Evolutionary conservation across 2,797 vertebrate species (phyloP), one percentile per base, ranked within the genome.

Genomic region (Tenualosa thibaudeaui): DNA sequence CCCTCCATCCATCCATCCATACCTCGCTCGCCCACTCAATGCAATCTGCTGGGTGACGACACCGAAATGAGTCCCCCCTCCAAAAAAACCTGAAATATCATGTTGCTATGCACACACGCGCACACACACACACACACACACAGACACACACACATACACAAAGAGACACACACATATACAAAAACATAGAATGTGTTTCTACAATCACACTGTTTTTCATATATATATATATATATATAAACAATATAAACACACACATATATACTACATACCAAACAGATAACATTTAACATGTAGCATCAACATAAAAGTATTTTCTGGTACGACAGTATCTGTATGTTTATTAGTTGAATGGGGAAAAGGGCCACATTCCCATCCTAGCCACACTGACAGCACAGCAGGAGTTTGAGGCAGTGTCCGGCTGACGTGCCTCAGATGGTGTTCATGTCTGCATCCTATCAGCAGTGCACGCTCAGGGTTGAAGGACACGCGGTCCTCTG

Each of bases 401-500:
- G 12, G 62, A 1, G 62, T 26, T 65, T 65, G 62, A 65, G 60
- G 8, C 62, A 65, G 62, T 65, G n/a, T 65, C 24, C n/a, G 9
- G 62, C 24, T 65, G 62, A 65, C 62, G 37, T n/a, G 58, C 37
- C 13, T 71, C 65, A 71, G 26, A 71, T 71, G 65, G 26, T 37
- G 15, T 37, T 71, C 31, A 31, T 37, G 65, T 71, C 65, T 71
- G 65, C 5, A 31, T 71, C 65, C 65, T 1, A 5, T 37, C 65
- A 71, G 13, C 31, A 17, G 24, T 31, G 62, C 26, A 68, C 26
- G 12, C 24, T 26, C 62, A 68, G 65, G 65, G 65, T 37, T 71
- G 65, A 71, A 71, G 65, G 65, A 71, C 65, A 71, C 26, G 26
- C 22, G 81, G 87, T 87, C 90, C 89, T 87, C 90, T 90, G 89